phyloP scores from a whole-genome alignment of 1,140 invertebrate species.

The Apis cerana region DNA sequence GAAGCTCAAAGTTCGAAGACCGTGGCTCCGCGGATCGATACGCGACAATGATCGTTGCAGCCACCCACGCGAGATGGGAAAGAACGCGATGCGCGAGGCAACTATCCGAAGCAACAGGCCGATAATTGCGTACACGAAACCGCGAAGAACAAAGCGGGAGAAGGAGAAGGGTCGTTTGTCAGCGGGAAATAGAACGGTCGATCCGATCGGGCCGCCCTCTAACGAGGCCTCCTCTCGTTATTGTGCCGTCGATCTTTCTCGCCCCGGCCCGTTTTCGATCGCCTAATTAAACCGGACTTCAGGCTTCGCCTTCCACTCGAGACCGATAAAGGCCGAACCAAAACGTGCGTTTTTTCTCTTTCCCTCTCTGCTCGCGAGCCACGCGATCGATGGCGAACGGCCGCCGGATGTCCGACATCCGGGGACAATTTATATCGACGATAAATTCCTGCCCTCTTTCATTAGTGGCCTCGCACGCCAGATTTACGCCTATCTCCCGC shows the following conservation, averaged over 20 bases:
- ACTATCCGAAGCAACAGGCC: not conserved
- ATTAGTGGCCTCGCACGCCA: slow-evolving; percentile 72
- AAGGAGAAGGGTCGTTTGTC: slow-evolving; percentile 28
- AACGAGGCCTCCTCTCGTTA: slow-evolving; percentile 47
- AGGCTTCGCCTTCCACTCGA: slow-evolving; percentile 1
- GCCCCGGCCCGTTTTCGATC: slow-evolving; percentile 6
- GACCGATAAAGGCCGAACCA: slow-evolving; percentile 57
- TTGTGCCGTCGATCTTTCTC: slow-evolving; percentile 22
- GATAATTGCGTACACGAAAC: slow-evolving; percentile 28
- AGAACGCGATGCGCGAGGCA: not conserved
- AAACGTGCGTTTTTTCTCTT: not conserved
- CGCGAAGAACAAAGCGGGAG: not conserved
- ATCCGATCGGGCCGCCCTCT: slow-evolving; percentile 12
- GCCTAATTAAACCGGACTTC: slow-evolving; percentile 60
- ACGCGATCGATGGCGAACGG: slow-evolving; percentile 49
- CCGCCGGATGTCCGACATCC: slow-evolving; percentile 30
- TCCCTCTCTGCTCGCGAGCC: not conserved
- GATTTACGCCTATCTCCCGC: slow-evolving; percentile 22
- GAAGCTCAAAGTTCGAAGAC: no score
- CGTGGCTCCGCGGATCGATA: no score
- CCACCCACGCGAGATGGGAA: not conserved
- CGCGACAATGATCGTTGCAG: not conserved
- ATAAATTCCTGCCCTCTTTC: slow-evolving; percentile 79
- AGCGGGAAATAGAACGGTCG: slow-evolving; percentile 30
- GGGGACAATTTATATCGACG: slow-evolving; percentile 75